Conservation (phyloP, 2,113 vertebrate genomes). For the Leptosomus discolor region DNA sequence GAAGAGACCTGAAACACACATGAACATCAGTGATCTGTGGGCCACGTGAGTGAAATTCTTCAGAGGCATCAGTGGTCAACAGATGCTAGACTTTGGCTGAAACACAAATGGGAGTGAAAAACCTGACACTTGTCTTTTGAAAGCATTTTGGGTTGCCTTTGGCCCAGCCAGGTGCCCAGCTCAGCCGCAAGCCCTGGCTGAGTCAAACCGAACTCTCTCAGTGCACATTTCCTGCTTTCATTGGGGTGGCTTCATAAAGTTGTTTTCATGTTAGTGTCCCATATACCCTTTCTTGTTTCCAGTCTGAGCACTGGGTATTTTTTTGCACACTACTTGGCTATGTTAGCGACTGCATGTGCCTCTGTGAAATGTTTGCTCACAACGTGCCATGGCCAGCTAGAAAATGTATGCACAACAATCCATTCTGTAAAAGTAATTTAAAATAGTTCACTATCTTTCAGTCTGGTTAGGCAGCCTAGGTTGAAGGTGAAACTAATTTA, state of each 20-base stretch:
- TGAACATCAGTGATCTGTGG: not conserved
- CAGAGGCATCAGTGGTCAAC: not conserved
- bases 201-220: not conserved
- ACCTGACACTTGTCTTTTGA: not conserved
- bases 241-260: not conserved
- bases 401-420: not conserved
- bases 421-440: not conserved
- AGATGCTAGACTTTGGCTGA: not conserved
- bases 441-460: not conserved
- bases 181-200: not conserved
- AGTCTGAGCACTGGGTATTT: not conserved
- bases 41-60: not conserved
- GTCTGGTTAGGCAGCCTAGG: not conserved
- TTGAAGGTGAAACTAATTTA: not conserved
- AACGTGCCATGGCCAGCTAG: not conserved
- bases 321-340: not conserved
- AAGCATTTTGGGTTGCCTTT: not conserved
- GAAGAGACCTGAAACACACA: not conserved
- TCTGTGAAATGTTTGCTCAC: not conserved
- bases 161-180: not conserved
- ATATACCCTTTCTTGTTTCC: not conserved
- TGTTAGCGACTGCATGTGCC: not conserved
- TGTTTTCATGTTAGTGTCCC: not conserved
- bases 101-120: not conserved
- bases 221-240: not conserved